Evolutionary conservation across 2,888 invertebrate genomes (phyloP).

Genomic region (Cephus pygmeus): DNA sequence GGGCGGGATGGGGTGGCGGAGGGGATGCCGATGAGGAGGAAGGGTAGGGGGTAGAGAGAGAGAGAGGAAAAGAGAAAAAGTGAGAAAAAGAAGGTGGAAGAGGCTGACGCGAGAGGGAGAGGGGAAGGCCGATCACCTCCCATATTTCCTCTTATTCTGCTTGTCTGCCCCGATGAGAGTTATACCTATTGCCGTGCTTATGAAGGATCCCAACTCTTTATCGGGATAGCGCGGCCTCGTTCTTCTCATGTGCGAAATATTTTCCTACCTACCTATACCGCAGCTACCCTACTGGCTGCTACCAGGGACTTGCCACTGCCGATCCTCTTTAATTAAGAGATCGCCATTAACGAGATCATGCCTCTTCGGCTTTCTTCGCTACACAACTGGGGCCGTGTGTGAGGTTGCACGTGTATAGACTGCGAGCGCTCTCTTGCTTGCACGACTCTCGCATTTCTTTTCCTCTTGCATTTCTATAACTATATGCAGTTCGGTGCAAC

Average conservation of each 20-base stretch:
- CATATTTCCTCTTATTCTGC: slow-evolving; percentile 61
- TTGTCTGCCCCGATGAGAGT: slow-evolving; percentile 52
- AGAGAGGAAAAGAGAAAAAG: slow-evolving; percentile 31
- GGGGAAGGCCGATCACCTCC: slow-evolving; percentile 61
- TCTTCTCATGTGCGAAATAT: background rate
- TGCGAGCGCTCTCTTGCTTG: background rate
- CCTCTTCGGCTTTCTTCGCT: background rate
- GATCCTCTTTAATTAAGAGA: background rate
- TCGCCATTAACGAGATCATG: slow-evolving; percentile 1
- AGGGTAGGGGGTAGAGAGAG: slow-evolving; percentile 23
- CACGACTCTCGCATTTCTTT: background rate
- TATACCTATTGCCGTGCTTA: slow-evolving; percentile 45
- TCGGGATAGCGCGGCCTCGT: slow-evolving; percentile 23
- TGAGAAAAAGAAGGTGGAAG: background rate
- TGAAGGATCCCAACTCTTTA: slow-evolving; percentile 32
- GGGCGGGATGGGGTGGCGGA: background rate
- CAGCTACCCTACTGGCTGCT: background rate
- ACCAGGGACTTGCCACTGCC: background rate
- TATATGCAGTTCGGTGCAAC: background rate
- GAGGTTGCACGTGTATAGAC: background rate
- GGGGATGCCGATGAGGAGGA: background rate
- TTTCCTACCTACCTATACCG: background rate
- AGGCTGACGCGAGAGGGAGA: slow-evolving; percentile 9
- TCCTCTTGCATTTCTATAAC: background rate
- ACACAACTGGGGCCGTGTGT: background rate